Percentiles rank a stretch among this genome's conserved stretches.
Evolutionary conservation across 2,797 vertebrate species (phyloP).

Genomic region (Poecilia picta): DNA sequence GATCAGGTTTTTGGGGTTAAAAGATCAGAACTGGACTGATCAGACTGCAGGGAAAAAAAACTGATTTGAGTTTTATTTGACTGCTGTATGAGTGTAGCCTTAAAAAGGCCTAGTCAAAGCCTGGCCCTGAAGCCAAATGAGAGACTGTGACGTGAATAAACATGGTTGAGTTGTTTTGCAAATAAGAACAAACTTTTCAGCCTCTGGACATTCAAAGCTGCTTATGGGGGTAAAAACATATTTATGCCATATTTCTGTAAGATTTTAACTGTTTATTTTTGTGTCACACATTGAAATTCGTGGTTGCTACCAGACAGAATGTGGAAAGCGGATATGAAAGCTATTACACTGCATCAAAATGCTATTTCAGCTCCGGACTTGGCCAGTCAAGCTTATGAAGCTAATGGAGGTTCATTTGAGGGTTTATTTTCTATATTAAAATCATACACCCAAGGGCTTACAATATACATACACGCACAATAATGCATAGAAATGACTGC

Average conservation of each 20-base stretch:
- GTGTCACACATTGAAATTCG: neutral
- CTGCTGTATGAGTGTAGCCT: too few species aligned
- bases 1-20: too few species aligned
- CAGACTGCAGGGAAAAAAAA: too few species aligned
- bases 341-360: constrained; percentile 14
- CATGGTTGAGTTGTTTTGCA: neutral
- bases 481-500: constrained; percentile 32
- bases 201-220: neutral
- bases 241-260: neutral
- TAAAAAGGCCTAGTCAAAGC: neutral
- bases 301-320: neutral
- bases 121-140: neutral
- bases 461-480: constrained; percentile 30
- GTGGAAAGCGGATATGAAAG: neutral
- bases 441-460: constrained; percentile 41
- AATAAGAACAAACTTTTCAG: neutral
- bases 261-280: neutral
- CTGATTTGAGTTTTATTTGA: too few species aligned
- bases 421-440: constrained; percentile 37
- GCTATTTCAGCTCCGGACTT: constrained; percentile 33
- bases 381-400: constrained; percentile 41
- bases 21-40: too few species aligned
- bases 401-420: constrained; percentile 53
- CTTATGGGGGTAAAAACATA: too few species aligned
- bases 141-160: neutral